Evolutionary conservation across 2,113 vertebrate species (phyloP), one percentile per base, ranked within the genome.

Genomic region (Aleadryas rufinucha): DNA sequence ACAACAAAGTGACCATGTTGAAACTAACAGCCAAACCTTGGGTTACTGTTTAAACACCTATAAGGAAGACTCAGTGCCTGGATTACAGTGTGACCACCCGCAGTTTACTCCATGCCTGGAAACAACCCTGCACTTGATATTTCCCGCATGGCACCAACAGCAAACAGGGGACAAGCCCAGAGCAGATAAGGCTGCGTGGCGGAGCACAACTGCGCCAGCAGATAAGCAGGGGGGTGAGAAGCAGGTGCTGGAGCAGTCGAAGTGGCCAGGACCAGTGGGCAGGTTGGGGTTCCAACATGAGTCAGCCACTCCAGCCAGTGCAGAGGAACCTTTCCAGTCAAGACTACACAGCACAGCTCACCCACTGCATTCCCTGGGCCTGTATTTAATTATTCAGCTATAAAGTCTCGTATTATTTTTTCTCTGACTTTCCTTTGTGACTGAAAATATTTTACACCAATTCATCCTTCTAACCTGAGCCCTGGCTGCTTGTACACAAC

Each of bases 171-270:
- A 72, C 54, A 49, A 66, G 24, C 13, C 45, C 30, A 4, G n/a
- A 15, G 26, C 1, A 47, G 44, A 4, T 26, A 6, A 27, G 13
- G 39, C 82, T 16, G 42, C 0, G 0, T 11, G 8, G 6, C 1
- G 3, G 11, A 65, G 44, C 37, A 28, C 2, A 8, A 12, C 42
- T 7, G 28, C 0, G 0, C 39, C 22, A 33, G 45, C 18, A 66
- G 18, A 44, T 4, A 2, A 78, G 19, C n/a, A 20, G 27, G 6
- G 44, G 8, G 9, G 3, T 10, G 5, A 64, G 30, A 33, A 45
- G 26, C 33, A 33, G 35, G 41, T 3, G 1, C 37, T 12, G 39
- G 18, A 69, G 47, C 56, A 61, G 60, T 15, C 18, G 19, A 50
- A 11, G 28, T 10, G 68, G 26, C 44, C 30, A 49, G 47, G 28